Evolutionary conservation across 30 jellyfish, hydroid and myxozoan species (phyloP).

Genomic region (Clytia hemisphaerica): DNA sequence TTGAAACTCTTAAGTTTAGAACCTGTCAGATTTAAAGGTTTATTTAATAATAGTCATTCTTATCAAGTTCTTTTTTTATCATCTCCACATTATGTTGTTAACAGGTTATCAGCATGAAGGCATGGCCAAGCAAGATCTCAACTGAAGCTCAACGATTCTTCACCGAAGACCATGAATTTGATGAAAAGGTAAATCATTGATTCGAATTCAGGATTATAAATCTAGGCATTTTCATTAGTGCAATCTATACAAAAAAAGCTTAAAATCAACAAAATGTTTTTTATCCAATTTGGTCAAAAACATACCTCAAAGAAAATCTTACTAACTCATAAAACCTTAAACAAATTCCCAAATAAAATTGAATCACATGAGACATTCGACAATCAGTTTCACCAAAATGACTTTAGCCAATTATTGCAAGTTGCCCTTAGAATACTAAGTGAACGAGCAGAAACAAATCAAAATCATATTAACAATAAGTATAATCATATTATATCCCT

Average conservation of each 20-base stretch:
- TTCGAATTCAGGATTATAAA: too few relatives aligned
- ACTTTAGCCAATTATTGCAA: too few relatives aligned
- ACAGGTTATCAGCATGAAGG: conserved; percentile 52
- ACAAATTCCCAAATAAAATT: not conserved
- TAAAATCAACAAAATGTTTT: too few relatives aligned
- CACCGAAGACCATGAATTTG: conserved; percentile 81
- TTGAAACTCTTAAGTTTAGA: not conserved
- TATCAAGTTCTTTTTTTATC: not conserved
- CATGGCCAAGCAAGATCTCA: conserved; percentile 60
- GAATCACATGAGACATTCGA: not conserved
- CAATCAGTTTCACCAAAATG: not conserved
- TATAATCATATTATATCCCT: too few relatives aligned
- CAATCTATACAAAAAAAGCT: too few relatives aligned
- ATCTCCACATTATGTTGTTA: not conserved
- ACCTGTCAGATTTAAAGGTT: not conserved
- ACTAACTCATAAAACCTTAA: not conserved
- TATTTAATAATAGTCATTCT: not conserved
- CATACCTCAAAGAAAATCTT: conserved; percentile 47
- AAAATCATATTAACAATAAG: too few relatives aligned
- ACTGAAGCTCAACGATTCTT: conserved; percentile 89
- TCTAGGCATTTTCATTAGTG: too few relatives aligned
- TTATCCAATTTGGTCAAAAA: too few relatives aligned
- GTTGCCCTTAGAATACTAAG: too few relatives aligned
- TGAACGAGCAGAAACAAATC: too few relatives aligned
- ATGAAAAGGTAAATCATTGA: too few relatives aligned